Evolutionary conservation across 2,888 invertebrate species (phyloP).

Genomic region (Eristalis pertinax): DNA sequence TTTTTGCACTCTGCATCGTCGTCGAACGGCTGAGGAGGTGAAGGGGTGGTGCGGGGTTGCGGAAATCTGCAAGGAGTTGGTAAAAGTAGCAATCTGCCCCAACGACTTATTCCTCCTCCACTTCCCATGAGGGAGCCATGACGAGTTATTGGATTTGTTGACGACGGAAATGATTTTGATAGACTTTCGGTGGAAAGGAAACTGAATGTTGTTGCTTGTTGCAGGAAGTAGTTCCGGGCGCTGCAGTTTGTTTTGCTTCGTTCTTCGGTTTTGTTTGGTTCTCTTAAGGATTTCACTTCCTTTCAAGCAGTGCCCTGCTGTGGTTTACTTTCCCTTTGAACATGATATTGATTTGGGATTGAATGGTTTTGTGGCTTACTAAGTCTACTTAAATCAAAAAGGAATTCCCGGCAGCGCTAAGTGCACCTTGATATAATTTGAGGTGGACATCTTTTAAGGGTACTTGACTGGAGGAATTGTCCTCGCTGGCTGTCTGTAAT

Average conservation of each 20-base stretch:
- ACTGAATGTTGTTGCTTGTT: conserved; percentile 54
- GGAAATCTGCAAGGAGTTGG: conserved; percentile 30
- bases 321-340: conserved; percentile 29
- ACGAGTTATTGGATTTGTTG: conserved; percentile 72
- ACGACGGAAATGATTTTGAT: conserved; percentile 73
- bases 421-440: conserved; percentile 39
- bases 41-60: background rate
- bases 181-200: conserved; percentile 66
- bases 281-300: conserved; percentile 29
- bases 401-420: conserved; percentile 1
- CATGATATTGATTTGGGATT: conserved; percentile 62
- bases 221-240: conserved; percentile 60
- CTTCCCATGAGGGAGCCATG: conserved; percentile 57
- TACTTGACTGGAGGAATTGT: background rate
- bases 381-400: background rate
- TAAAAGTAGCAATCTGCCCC: conserved; percentile 49
- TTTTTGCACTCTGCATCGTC: conserved; percentile 57
- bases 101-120: conserved; percentile 2
- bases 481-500: too few relatives aligned
- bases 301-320: background rate
- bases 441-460: conserved; percentile 12
- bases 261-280: background rate
- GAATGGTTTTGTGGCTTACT: background rate
- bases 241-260: conserved; percentile 11
- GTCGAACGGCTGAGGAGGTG: conserved; percentile 7